Evolutionary conservation across 2,888 invertebrate genomes (phyloP), one percentile per base, ranked within the genome.

Genomic region (Acanthococcus lagerstroemiae): DNA sequence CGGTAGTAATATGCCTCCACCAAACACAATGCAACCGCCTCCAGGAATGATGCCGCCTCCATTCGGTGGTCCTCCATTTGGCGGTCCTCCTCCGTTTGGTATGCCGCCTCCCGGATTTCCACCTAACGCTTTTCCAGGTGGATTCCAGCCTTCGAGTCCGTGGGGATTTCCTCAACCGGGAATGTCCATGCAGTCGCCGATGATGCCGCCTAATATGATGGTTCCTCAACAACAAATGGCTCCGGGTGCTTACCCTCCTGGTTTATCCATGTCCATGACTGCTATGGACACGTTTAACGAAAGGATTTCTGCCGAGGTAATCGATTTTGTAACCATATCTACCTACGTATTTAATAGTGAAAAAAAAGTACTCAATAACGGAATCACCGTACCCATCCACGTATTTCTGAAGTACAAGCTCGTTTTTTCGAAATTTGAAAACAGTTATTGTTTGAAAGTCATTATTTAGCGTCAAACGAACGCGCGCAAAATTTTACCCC

Each of bases 61-160:
- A 7, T 69, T 68, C 7, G 65, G 66, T 56, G 68, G 60, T 44
- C 72, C 74, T 9, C 72, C 74, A 71, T 74, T 72, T 72, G 78
- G 80, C 71, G 80, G 81, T 6, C 80, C 78, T 25, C 81, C 84
- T 17, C 84, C 83, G 1, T 84, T 83, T 72, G 84, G 83, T 45
- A 80, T 88, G 81, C 87, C 87, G 4, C 86, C 87, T 9, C 85
- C 86, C 22, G 83, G 84, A 24, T 80, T 82, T 72, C 80, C 79
- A n/a, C 71, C 67, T 65, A 68, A 69, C 44, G 73, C 71, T 17
- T 73, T 73, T 45, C 73, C 73, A 17, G 72, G 72, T 68, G 57
- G 48, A 19, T 66, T 56, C 17, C 50, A 56, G n/a, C 55, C 65
- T 0, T 12, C 48, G 6, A 44, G 22, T 0, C 76, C 76, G 1